phyloP scores from a whole-genome alignment of 2,113 vertebrate species.

The Actenoides lindsayi region DNA sequence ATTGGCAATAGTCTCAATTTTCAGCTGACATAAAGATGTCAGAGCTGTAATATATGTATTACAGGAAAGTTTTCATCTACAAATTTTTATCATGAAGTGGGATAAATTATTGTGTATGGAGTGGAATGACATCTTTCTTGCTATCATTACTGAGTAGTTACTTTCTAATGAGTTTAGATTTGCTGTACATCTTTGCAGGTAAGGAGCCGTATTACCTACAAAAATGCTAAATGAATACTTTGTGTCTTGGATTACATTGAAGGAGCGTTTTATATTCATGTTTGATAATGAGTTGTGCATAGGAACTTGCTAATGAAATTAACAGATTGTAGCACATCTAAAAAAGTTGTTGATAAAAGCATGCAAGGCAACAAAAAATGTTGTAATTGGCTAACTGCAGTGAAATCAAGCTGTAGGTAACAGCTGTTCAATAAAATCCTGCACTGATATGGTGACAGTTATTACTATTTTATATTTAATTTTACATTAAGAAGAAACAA shows the following conservation, averaged over 20 bases:
- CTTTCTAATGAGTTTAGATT: not conserved
- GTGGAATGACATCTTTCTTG: not conserved
- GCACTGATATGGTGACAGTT: not conserved
- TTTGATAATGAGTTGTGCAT: not conserved
- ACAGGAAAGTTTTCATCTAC: not conserved
- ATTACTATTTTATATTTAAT: not conserved
- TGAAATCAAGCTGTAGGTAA: not conserved
- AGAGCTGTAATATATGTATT: not conserved
- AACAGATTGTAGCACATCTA: not conserved
- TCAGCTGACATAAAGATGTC: not conserved
- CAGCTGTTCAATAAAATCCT: not conserved
- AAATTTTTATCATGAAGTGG: not conserved
- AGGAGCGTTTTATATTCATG: not conserved
- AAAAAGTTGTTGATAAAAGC: not conserved
- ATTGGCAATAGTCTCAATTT: not conserved
- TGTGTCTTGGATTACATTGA: not conserved
- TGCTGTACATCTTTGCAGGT: not conserved
- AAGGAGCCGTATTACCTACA: not conserved
- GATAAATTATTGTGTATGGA: not conserved
- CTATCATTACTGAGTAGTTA: not conserved
- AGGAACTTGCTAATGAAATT: not conserved
- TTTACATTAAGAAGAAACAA: not conserved
- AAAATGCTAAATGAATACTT: not conserved
- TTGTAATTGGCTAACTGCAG: not conserved
- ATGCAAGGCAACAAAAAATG: not conserved